phyloP scores from a whole-genome alignment of 1,140 invertebrate genomes.

The Drosophila insularis region DNA sequence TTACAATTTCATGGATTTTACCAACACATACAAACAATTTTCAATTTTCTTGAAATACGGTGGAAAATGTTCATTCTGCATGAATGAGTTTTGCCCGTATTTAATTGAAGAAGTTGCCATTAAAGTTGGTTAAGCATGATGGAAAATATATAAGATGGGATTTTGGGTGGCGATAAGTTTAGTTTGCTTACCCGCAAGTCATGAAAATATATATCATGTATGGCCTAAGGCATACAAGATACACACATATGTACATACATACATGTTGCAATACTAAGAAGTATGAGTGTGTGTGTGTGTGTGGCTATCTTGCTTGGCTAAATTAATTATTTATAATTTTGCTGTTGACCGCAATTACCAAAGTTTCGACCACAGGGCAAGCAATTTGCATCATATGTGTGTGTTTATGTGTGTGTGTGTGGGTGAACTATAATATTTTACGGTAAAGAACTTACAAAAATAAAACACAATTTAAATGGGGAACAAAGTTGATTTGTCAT shows the following conservation, averaged over 20 bases:
- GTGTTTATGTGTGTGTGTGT: conserved; percentile 14
- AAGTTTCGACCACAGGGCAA: conserved; percentile 25
- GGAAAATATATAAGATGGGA: background rate
- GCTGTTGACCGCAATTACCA: conserved; percentile 25
- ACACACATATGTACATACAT: background rate
- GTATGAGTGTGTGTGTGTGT: background rate
- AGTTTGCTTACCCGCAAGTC: conserved; percentile 26
- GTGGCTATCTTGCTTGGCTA: conserved; percentile 17
- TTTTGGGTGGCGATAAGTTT: background rate
- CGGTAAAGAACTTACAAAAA: background rate
- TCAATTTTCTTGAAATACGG: background rate
- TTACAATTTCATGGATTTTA: background rate
- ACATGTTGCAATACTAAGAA: too few relatives aligned
- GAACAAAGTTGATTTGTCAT: background rate
- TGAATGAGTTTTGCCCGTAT: background rate
- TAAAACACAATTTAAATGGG: background rate
- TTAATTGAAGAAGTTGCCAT: conserved; percentile 7
- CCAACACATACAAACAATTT: background rate
- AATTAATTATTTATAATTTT: conserved; percentile 57
- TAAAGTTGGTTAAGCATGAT: background rate
- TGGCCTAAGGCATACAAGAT: conserved; percentile 10
- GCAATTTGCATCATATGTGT: conserved; percentile 19
- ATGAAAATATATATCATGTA: conserved; percentile 42
- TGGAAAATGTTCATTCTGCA: background rate
- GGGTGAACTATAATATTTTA: background rate